A percentile compares a stretch with the other conserved stretches of the same genome.
phyloP scores from a whole-genome alignment of 2,797 vertebrate species.

The Oreortyx pictus region DNA sequence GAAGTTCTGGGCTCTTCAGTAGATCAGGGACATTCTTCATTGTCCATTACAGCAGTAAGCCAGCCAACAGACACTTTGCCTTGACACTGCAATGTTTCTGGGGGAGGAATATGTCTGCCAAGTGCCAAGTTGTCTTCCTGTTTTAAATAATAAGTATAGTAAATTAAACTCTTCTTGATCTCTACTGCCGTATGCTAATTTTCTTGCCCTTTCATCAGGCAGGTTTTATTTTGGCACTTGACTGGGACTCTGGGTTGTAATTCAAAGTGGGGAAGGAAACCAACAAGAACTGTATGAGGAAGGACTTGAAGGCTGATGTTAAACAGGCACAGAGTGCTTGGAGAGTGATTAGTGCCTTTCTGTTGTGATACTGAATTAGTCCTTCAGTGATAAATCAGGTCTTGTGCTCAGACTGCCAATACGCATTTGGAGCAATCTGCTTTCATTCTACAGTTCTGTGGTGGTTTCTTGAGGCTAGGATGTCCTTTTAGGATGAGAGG shows the following conservation, averaged over 20 bases:
- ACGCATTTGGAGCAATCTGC: neutral
- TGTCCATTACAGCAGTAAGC: neutral
- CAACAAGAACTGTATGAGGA: neutral
- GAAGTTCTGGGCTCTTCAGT: neutral
- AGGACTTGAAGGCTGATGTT: neutral
- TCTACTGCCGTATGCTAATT: neutral
- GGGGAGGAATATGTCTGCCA: neutral
- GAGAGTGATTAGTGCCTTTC: neutral
- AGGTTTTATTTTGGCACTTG: neutral
- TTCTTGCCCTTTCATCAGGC: neutral
- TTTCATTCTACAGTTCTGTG: fast-evolving
- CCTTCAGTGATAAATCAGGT: neutral
- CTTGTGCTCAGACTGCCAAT: neutral
- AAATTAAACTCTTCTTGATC: neutral
- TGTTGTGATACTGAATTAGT: neutral
- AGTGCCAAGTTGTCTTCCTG: neutral
- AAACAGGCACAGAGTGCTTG: neutral
- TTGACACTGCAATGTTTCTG: neutral
- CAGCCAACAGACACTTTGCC: neutral
- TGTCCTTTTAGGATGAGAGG: neutral
- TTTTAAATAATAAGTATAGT: neutral
- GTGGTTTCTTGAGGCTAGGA: neutral
- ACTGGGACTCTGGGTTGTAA: neutral
- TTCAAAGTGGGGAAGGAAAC: neutral
- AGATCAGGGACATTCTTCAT: neutral